phyloP scores from a whole-genome alignment of 2,888 invertebrate genomes.

The Iselma pallidipennis region DNA sequence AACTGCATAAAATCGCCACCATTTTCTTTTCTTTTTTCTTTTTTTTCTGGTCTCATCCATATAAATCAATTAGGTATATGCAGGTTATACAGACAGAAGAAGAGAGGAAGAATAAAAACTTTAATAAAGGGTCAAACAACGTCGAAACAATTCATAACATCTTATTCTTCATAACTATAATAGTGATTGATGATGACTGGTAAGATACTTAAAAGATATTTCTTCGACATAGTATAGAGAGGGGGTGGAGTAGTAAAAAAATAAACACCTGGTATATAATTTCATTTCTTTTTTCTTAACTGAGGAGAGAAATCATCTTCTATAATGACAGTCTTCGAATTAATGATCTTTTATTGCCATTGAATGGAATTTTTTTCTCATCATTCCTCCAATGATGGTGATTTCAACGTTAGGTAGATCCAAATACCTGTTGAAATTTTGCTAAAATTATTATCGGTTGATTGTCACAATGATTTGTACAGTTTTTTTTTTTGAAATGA shows the following conservation, averaged over 20 bases:
- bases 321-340: background rate
- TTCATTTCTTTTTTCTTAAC: background rate
- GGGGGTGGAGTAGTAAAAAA: background rate
- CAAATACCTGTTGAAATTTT: background rate
- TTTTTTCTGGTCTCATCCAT: too few species aligned
- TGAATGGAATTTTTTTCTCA: background rate
- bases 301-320: background rate
- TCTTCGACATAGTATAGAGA: too few species aligned
- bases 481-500: too few species aligned
- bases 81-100: background rate
- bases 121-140: slow-evolving; percentile 10
- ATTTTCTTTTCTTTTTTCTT: too few species aligned
- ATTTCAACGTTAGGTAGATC: background rate
- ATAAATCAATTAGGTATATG: background rate
- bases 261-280: background rate
- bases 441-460: too few species aligned
- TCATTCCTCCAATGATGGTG: background rate
- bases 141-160: slow-evolving; percentile 18
- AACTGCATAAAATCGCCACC: background rate
- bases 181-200: slow-evolving; percentile 23
- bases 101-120: background rate
- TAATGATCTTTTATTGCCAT: background rate
- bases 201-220: background rate
- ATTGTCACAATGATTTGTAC: too few species aligned
- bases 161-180: slow-evolving; percentile 20